Evolutionary conservation across 2,888 invertebrate genomes (phyloP).

Genomic region (Bedellia somnulentella): DNA sequence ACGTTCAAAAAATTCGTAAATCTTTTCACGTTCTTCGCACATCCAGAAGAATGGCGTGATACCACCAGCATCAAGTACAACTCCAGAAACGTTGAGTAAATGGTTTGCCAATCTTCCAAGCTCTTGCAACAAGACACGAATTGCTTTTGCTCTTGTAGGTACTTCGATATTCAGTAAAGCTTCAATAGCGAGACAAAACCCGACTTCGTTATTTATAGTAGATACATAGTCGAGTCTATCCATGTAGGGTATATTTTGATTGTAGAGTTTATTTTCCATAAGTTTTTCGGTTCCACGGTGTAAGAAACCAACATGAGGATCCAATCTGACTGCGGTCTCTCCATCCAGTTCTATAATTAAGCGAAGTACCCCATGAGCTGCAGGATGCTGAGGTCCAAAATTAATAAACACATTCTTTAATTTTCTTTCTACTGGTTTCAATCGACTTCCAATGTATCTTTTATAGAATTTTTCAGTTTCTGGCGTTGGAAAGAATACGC

Average conservation of each 20-base stretch:
- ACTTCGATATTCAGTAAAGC: conserved; percentile 77
- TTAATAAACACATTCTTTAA: conserved; percentile 72
- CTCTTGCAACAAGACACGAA: conserved; percentile 76
- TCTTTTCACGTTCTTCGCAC: conserved; percentile 86
- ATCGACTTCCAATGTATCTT: conserved; percentile 26
- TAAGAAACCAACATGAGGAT: conserved; percentile 84
- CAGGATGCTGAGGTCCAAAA: conserved; percentile 90
- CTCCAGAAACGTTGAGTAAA: conserved; percentile 71
- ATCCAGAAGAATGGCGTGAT: conserved; percentile 91
- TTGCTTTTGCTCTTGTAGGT: conserved; percentile 78
- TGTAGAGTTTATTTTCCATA: conserved; percentile 86
- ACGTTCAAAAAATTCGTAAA: conserved; percentile 83
- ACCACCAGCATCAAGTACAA: conserved; percentile 80
- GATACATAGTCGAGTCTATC: conserved; percentile 89
- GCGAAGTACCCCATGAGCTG: conserved; percentile 86
- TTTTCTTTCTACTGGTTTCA: conserved; percentile 55
- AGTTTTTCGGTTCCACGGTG: conserved; percentile 90
- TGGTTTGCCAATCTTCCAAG: conserved; percentile 81
- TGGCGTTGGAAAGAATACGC: conserved; percentile 61
- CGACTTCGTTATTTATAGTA: conserved; percentile 79
- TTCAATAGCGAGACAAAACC: conserved; percentile 78
- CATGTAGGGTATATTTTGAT: conserved; percentile 82
- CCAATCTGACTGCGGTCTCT: conserved; percentile 76
- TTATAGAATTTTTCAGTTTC: conserved; percentile 29
- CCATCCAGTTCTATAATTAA: conserved; percentile 80